Evolutionary conservation across 2,113 vertebrate species (phyloP), one percentile per base, ranked within the genome.

Genomic region (Gopherus evgoodei): DNA sequence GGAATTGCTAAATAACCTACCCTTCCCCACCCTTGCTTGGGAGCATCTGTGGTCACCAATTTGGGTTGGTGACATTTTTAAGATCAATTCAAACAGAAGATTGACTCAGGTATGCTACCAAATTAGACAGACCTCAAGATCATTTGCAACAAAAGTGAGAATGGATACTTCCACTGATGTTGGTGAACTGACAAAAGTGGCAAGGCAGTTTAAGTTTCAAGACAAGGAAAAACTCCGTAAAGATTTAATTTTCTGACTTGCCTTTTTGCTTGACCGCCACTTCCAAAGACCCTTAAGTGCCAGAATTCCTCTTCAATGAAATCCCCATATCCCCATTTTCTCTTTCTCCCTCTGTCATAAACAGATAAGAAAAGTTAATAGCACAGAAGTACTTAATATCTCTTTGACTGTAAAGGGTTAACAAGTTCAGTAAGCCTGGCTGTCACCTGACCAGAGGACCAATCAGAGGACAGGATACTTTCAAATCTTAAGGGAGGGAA

Each of bases 291-390:
- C 17, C 47, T 81, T 76, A 81, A 59, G 6, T 8, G 59, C 19
- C 2, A 9, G 57, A 14, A 22, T 56, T 0, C 24, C 49, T 1
- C 8, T 22, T 11, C 38, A 84, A 11, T 8, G 10, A 83, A 76
- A 76, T 83, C 29, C 11, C 3, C 88, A 44, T 52, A 29, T 84
- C 16, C 84, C 29, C 4, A 84, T 75, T 82, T 11, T 8, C 10
- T 49, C 17, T 29, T 2, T 44, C 44, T 7, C 44, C 44, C 44
- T 44, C 44, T 42, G 42, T 42, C 42, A 42, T 42, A 42, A 42
- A 42, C 42, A 42, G 42, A 42, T 42, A 42, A 42, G 42, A 42
- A 42, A 42, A 42, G 42, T 42, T 42, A 42, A 42, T 42, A 42
- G 42, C 42, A 42, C 42, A 42, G 42, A 42, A 42, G 42, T 42